phyloP scores from a whole-genome alignment of 1,140 invertebrate species.

The Cepaea nemoralis region DNA sequence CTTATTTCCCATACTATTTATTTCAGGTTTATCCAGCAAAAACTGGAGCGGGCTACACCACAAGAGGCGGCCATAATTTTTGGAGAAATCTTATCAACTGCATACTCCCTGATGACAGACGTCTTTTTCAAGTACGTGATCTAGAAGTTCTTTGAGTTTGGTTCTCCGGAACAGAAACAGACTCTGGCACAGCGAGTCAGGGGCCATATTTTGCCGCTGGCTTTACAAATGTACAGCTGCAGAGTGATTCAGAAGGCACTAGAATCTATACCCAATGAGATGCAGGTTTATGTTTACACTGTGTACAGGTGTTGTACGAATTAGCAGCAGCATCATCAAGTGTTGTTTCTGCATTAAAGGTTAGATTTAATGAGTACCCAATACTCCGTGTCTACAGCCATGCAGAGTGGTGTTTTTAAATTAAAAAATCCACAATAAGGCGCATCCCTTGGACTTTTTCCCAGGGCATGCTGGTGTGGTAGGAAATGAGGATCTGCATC shows the following conservation, averaged over 20 bases:
- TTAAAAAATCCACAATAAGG: too few relatives aligned
- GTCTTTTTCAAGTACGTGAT: slow-evolving; percentile 99
- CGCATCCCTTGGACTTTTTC: too few relatives aligned
- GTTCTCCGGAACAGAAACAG: slow-evolving; percentile 96
- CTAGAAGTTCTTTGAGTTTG: slow-evolving; percentile 99
- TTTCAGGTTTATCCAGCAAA: slow-evolving; percentile 95
- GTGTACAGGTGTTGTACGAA: too few relatives aligned
- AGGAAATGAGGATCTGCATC: too few relatives aligned
- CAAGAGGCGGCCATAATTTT: slow-evolving; percentile 98
- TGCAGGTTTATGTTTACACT: slow-evolving; percentile 84
- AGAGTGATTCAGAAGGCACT: slow-evolving; percentile 99
- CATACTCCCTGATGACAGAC: slow-evolving; percentile 98
- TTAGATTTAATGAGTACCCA: too few relatives aligned
- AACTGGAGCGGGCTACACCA: slow-evolving; percentile 93
- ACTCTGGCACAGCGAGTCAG: slow-evolving; percentile 93
- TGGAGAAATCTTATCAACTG: slow-evolving; percentile 91
- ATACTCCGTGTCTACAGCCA: too few relatives aligned
- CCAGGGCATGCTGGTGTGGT: too few relatives aligned
- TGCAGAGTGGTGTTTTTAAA: too few relatives aligned
- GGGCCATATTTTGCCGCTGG: slow-evolving; percentile 94
- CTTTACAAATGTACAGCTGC: slow-evolving; percentile 99
- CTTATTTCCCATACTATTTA: too few relatives aligned
- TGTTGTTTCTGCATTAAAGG: too few relatives aligned
- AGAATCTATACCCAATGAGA: slow-evolving; percentile 96
- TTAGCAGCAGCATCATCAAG: too few relatives aligned